These are phyloP conservation scores for Leptinotarsa rubiginosa DNA, from an alignment of 2,888 invertebrate species.

Conservation along the genomic window DNA sequence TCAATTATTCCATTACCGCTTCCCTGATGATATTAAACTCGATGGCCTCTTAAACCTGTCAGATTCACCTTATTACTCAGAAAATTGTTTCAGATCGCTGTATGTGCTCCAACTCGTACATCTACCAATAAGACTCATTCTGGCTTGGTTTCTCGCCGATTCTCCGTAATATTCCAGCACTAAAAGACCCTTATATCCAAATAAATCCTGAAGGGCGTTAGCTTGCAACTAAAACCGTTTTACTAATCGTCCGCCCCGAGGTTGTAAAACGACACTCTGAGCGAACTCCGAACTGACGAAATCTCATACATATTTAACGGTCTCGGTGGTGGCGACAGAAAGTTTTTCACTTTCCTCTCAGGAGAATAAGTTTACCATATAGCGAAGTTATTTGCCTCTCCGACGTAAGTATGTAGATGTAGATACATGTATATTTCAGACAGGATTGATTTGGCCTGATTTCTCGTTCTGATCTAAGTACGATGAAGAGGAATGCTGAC, in stretches of 20 bases:
- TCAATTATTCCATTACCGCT: slow-evolving; percentile 33
- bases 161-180: slow-evolving; percentile 13
- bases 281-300: slow-evolving; percentile 45
- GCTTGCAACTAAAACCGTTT: slow-evolving; percentile 42
- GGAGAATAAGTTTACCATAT: slow-evolving; percentile 17
- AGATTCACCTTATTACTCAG: slow-evolving; percentile 29
- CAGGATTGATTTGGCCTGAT: background rate
- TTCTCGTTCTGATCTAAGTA: background rate
- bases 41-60: slow-evolving; percentile 34
- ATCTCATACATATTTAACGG: slow-evolving; percentile 52
- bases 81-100: background rate
- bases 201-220: slow-evolving; percentile 37
- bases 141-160: background rate
- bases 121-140: slow-evolving; percentile 13
- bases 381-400: slow-evolving; percentile 3
- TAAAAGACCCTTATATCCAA: slow-evolving; percentile 25
- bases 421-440: slow-evolving; percentile 5
- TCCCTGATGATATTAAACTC: slow-evolving; percentile 26
- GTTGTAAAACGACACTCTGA: slow-evolving; percentile 49
- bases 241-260: slow-evolving; percentile 46
- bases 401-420: background rate
- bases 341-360: slow-evolving; percentile 29
- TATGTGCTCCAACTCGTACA: slow-evolving; percentile 11
- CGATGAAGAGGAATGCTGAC: background rate
- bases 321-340: slow-evolving; percentile 23